Base-by-base conservation (phyloP, 2,113 vertebrate species). In the Motacilla tschutschensis region DNA sequence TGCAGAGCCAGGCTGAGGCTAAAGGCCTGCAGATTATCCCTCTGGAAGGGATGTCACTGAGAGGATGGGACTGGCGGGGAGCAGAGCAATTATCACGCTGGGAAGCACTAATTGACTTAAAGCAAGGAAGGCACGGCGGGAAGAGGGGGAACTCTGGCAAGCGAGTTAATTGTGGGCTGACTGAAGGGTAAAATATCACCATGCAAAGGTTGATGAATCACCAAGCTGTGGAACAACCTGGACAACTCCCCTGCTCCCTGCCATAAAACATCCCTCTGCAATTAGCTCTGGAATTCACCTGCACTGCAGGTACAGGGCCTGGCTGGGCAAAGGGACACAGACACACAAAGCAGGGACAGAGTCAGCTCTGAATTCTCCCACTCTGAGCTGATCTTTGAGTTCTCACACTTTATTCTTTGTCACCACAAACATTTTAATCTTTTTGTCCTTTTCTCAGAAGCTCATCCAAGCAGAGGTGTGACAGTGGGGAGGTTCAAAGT, bases 271-370 rank as follows among this genome's bases (percentile, higher is more conserved):
- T 41, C 85, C 78, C 87, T 25, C 41, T 26, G 31, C 88, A 89
- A 75, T 83, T 76, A 76, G 15, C 75, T 55, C 84, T 77, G 86
- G 79, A 90, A 85, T 78, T 90, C 71, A 86, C 79, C 90, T 87
- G 85, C 69, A 2, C 50, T 26, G 51, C 63, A 21, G 51, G 35
- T 38, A 6, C 53, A 1, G 1, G 25, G 70, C 79, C 84, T 5
- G 63, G 72, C 59, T 7, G 8, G 15, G 72, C 46, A 3, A 25
- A 2, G 33, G 5, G 1, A 69, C 33, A 17, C 20, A 21, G 19
- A 8, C 1, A 14, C 60, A 19, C 33, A 41, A 21, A 29, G 6
- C 0, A 0, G 21, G 46, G 31, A 21, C 1, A 1, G 3, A 8
- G 35, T 2, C 72, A 24, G 31, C 67, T 57, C 29, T 7, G 21